A percentile compares a stretch with the other conserved stretches of the same genome.
Conservation (phyloP, 2,797 vertebrate species). For the Denticeps clupeoides region DNA sequence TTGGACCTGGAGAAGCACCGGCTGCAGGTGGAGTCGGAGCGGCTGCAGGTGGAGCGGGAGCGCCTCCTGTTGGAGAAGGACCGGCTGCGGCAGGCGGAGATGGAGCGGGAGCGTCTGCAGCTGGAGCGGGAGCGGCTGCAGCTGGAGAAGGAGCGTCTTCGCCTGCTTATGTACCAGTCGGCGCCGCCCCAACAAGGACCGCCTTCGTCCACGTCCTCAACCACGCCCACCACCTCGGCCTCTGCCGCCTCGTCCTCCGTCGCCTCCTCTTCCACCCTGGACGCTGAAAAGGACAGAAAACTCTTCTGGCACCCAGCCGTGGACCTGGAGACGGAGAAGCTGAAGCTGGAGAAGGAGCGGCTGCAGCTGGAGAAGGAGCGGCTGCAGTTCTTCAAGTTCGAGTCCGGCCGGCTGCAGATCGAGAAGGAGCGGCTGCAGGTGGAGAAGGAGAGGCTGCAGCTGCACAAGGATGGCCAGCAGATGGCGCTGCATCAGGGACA, state of each 20-base stretch:
- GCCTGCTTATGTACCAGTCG: constrained; percentile 41
- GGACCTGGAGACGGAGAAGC: constrained; percentile 75
- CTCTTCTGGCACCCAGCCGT: constrained; percentile 49
- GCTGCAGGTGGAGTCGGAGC: constrained; percentile 74
- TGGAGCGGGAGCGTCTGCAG: constrained; percentile 72
- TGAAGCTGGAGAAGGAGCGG: constrained; percentile 82
- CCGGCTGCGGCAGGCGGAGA: constrained; percentile 65
- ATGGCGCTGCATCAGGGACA: constrained; percentile 47
- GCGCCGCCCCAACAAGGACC: constrained; percentile 29
- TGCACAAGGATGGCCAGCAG: constrained; percentile 64
- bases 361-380: constrained; percentile 83
- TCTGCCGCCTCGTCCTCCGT: constrained; percentile 44
- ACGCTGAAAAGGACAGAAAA: constrained; percentile 57
- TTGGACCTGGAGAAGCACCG: constrained; percentile 82
- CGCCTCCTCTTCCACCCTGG: constrained; percentile 36
- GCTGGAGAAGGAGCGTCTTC: constrained; percentile 64
- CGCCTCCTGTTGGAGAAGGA: constrained; percentile 79
- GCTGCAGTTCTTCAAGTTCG: constrained; percentile 84
- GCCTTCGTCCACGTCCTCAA: constrained; percentile 5
- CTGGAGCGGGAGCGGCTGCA: constrained; percentile 69
- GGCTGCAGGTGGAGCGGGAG: constrained; percentile 80
- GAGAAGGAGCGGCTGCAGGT: constrained; percentile 85
- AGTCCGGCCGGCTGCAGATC: constrained; percentile 79
- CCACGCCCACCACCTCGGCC: constrained; percentile 40
- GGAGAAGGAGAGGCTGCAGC: constrained; percentile 79